Conservation (phyloP, 2,888 invertebrate genomes). For the Entomobrya multifasciata region DNA sequence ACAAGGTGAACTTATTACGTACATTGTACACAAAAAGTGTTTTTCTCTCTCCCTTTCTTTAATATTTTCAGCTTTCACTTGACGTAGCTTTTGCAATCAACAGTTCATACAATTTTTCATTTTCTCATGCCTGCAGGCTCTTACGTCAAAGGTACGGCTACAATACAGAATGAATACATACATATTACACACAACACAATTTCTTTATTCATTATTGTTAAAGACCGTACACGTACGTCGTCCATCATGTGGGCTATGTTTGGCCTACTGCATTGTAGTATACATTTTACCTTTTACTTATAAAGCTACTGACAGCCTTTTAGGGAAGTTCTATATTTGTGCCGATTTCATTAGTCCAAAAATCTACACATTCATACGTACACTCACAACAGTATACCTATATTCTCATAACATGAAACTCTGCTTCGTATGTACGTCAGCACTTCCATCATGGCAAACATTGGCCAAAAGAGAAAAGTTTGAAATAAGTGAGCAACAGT, state of each 20-base stretch:
- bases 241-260: no score
- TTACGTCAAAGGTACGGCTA: no score
- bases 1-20: slow-evolving; percentile 1
- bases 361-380: background rate
- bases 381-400: slow-evolving; percentile 9
- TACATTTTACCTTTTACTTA: no score
- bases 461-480: slow-evolving; percentile 20
- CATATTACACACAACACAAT: no score
- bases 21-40: background rate
- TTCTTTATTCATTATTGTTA: no score
- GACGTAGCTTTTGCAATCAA: background rate
- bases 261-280: no score
- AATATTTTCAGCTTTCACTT: background rate
- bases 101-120: slow-evolving; percentile 10
- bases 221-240: no score
- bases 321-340: no score
- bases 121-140: slow-evolving; percentile 48
- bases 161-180: no score
- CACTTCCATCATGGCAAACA: background rate
- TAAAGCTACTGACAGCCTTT: no score
- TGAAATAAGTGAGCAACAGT: slow-evolving; percentile 71
- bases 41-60: slow-evolving; percentile 20
- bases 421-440: slow-evolving; percentile 13
- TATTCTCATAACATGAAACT: no score
- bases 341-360: no score